These are phyloP conservation scores for Panulirus ornatus DNA, from an alignment of 1,140 invertebrate species.

Conservation along the genomic window DNA sequence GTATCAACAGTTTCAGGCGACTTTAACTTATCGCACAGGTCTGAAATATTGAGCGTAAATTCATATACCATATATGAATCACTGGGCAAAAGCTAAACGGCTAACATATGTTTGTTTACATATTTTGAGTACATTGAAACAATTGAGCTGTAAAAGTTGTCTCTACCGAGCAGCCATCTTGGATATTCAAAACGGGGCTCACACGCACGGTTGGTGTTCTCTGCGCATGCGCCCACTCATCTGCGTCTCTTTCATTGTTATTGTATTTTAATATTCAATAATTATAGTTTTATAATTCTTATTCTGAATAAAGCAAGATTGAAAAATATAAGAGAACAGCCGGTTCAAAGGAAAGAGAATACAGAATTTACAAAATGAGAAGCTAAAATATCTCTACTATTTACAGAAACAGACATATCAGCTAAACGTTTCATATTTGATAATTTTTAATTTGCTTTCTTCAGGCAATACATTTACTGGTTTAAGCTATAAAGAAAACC, in stretches of 20 bases:
- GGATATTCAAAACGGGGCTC: constrained; percentile 49
- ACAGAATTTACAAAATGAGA: not conserved
- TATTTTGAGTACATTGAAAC: constrained; percentile 3
- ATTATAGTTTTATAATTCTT: too few relatives aligned
- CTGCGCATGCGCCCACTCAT: not conserved
- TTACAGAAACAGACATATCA: constrained; percentile 1
- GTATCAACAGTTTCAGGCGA: not conserved
- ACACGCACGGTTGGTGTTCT: constrained; percentile 18
- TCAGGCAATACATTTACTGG: not conserved
- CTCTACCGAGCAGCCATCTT: constrained; percentile 33
- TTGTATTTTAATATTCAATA: not conserved
- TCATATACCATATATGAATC: not conserved
- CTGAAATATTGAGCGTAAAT: not conserved
- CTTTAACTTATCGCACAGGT: constrained; percentile 10
- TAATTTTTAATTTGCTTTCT: constrained; percentile 13
- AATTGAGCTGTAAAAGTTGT: constrained; percentile 46
- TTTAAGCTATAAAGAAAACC: too few relatives aligned
- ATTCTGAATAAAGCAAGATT: too few relatives aligned
- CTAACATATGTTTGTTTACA: constrained; percentile 48
- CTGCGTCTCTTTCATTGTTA: not conserved
- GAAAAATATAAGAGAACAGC: too few relatives aligned
- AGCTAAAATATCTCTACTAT: not conserved
- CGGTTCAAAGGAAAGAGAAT: too few relatives aligned
- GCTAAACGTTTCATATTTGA: constrained; percentile 38
- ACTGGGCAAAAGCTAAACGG: constrained; percentile 3